Base-by-base conservation (phyloP, 2,797 vertebrate species). In the Takifugu ocellatus region DNA sequence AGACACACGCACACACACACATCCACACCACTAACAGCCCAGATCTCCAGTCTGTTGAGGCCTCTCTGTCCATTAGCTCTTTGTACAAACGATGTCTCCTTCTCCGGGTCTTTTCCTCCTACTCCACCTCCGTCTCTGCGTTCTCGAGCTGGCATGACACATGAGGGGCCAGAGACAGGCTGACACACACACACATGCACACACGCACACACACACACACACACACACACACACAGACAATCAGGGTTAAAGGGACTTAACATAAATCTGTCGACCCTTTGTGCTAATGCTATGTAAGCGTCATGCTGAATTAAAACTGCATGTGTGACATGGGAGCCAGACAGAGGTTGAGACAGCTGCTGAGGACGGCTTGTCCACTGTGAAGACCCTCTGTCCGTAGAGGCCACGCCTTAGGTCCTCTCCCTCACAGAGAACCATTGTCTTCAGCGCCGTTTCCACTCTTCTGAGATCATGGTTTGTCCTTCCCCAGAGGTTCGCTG, bases 401-500 rank as follows among this genome's bases (percentile, higher is more conserved):
- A 71, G 80, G 74, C 86, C 86, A 84, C 87, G 81, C 87, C 87
- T 84, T 29, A 25, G 53, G 72, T 70, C 81, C 54, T 56, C 69
- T 74, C 77, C 68, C 8, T 67, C 85, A 92, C 88, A 90, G 85
- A 84, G 77, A 74, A 65, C 81, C 74, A 88, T 91, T 92, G 91
- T 92, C 80, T 81, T 51, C 58, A 49, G 51, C 6, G 54, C 71
- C 81, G 74, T 78, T 84, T 82, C 75, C 68, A 83, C 84, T 69
- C 75, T 80, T 81, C 73, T 90, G 89, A 90, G 86, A 87, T 91
- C 89, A 91, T 80, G 64, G 75, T 78, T 79, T 78, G 83, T 88
- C 82, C 78, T 81, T 78, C 75, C 64, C 70, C 54, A 52, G 72
- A 59, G 65, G 51, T 45, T 61, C 61, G 67, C 63, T 64, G 82